Percentiles rank a stretch among this genome's conserved stretches.
Evolutionary conservation across 2,797 vertebrate species (phyloP).

Genomic region (Remorina albescens): DNA sequence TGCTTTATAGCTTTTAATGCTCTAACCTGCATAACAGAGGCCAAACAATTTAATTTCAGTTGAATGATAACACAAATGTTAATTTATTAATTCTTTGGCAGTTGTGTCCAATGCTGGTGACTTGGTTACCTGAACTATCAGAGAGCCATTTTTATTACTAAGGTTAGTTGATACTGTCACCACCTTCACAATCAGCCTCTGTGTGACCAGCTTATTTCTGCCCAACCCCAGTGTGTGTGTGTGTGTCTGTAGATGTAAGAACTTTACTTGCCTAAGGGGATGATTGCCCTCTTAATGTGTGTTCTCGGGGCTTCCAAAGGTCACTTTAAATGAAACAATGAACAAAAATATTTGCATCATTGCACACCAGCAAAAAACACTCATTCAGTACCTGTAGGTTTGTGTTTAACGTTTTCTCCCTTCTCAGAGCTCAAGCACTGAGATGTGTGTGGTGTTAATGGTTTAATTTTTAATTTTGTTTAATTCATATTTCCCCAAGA

Average conservation of each 20-base stretch:
- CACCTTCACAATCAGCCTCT: conserved; percentile 74
- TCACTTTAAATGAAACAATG: conserved; percentile 36
- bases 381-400: neutral
- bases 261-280: conserved; percentile 66
- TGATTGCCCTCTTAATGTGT: conserved; percentile 36
- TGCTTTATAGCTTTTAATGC: neutral
- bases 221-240: conserved; percentile 51
- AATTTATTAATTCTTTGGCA: too few species aligned
- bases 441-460: neutral
- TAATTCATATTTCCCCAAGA: neutral
- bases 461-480: conserved; percentile 5
- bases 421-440: neutral
- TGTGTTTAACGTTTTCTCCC: neutral
- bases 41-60: too few species aligned
- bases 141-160: conserved; percentile 44
- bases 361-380: neutral
- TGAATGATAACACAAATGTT: too few species aligned
- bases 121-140: conserved; percentile 25
- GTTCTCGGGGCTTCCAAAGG: conserved; percentile 24
- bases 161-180: conserved; percentile 50
- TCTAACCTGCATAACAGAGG: too few species aligned
- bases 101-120: conserved; percentile 26
- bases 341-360: conserved; percentile 14
- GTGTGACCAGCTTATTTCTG: conserved; percentile 40
- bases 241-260: conserved; percentile 59